These are phyloP conservation scores for Carcinoscorpius rotundicauda DNA, from an alignment of 1,140 invertebrate genomes.

Conservation along the genomic window DNA sequence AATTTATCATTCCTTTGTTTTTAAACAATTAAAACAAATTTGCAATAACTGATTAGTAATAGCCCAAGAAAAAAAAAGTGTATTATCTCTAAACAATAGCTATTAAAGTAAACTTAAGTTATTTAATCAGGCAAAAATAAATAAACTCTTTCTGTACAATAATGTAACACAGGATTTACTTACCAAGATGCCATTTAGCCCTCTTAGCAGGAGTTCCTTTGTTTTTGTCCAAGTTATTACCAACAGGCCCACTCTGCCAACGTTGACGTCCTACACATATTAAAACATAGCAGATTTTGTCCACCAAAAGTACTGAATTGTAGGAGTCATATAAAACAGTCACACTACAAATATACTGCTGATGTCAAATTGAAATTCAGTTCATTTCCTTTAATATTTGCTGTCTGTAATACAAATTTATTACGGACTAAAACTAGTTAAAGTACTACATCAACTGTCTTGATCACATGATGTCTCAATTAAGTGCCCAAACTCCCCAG, in stretches of 20 bases:
- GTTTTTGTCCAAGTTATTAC: slow-evolving; percentile 33
- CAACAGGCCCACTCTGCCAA: slow-evolving; percentile 9
- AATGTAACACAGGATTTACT: slow-evolving; percentile 10
- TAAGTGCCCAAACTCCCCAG: too few species aligned
- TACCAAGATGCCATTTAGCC: slow-evolving; percentile 95
- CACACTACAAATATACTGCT: neutral
- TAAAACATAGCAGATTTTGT: slow-evolving; percentile 41
- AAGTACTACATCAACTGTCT: too few species aligned
- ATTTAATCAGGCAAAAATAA: too few species aligned
- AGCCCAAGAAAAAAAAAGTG: neutral
- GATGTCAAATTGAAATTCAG: slow-evolving; percentile 3
- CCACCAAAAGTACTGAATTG: slow-evolving; percentile 36
- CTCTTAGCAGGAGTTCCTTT: slow-evolving; percentile 65
- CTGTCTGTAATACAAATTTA: too few species aligned
- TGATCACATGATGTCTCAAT: too few species aligned
- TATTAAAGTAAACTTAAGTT: neutral
- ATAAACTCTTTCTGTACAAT: neutral
- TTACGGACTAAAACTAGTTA: too few species aligned
- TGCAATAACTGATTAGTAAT: too few species aligned
- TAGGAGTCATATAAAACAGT: slow-evolving; percentile 5
- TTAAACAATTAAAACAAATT: too few species aligned
- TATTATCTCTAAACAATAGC: neutral
- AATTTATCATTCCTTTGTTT: too few species aligned
- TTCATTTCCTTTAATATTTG: too few species aligned
- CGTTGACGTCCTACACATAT: too few species aligned